These are phyloP conservation scores for Anorthoa munda DNA, from an alignment of 2,888 invertebrate genomes.

Conservation along the genomic window DNA sequence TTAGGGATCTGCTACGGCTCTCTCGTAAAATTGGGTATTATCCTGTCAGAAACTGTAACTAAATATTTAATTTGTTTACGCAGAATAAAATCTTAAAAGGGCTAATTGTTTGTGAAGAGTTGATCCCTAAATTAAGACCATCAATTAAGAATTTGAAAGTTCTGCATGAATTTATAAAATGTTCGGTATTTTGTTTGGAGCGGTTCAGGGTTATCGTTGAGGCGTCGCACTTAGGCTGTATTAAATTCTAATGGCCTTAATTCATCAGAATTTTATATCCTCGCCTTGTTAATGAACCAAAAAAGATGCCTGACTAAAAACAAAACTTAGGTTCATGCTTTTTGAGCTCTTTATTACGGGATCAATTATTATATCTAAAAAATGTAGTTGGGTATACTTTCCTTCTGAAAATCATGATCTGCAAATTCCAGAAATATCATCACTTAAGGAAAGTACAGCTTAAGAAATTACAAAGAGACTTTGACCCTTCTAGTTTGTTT, in stretches of 20 bases:
- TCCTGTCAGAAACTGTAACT: conserved; percentile 56
- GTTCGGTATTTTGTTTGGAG: conserved; percentile 43
- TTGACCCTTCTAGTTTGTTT: too few relatives aligned
- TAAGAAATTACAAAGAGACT: not conserved
- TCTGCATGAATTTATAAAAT: conserved; percentile 52
- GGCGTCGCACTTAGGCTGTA: conserved; percentile 20
- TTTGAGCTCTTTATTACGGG: not conserved
- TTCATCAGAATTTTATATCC: conserved; percentile 14
- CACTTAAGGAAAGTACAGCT: too few relatives aligned
- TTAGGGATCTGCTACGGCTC: conserved; percentile 35
- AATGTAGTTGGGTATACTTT: not conserved
- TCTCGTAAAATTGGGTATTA: conserved; percentile 63
- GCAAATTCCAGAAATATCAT: not conserved
- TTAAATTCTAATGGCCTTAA: conserved; percentile 33
- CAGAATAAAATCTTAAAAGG: conserved; percentile 54
- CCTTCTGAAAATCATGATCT: too few relatives aligned
- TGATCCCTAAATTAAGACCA: conserved; percentile 54
- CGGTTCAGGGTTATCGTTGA: conserved; percentile 23
- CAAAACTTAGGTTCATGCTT: not conserved
- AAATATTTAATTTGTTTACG: conserved; percentile 66
- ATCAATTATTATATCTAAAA: not conserved
- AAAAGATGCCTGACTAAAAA: not conserved
- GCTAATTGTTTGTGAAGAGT: conserved; percentile 53
- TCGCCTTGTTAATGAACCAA: not conserved
- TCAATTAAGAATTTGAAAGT: conserved; percentile 54